A percentile compares a stretch with the other conserved stretches of the same genome.
phyloP scores from a whole-genome alignment of 2,888 invertebrate species.

The Neoscelio sp. region DNA sequence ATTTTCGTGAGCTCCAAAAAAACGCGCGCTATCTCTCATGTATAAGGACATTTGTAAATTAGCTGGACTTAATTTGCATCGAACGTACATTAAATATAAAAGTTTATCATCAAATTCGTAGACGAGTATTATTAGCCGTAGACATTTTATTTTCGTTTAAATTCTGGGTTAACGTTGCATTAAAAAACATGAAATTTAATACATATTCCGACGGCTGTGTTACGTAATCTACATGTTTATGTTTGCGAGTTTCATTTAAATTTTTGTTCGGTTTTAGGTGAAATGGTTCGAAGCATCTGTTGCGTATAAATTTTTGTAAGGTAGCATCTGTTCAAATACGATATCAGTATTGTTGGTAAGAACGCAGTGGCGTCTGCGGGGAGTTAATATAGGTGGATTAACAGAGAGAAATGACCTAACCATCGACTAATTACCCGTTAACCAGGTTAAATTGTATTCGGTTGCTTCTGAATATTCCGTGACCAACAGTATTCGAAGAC shows the following conservation, averaged over 20 bases:
- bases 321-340: slow-evolving; percentile 38
- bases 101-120: not conserved
- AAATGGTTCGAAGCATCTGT: slow-evolving; percentile 45
- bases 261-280: slow-evolving; percentile 43
- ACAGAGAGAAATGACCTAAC: slow-evolving; percentile 63
- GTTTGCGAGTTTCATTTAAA: slow-evolving; percentile 49
- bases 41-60: slow-evolving; percentile 37
- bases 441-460: slow-evolving; percentile 74
- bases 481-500: slow-evolving; percentile 27
- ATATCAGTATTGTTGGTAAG: slow-evolving; percentile 14
- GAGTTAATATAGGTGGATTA: not conserved
- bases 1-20: not conserved
- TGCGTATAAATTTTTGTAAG: slow-evolving; percentile 40
- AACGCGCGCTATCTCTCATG: slow-evolving; percentile 13
- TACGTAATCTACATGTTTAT: slow-evolving; percentile 54
- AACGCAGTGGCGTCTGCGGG: not conserved
- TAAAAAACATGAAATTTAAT: slow-evolving; percentile 57
- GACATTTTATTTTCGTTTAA: slow-evolving; percentile 30
- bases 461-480: slow-evolving; percentile 38
- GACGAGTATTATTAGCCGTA: too few relatives aligned
- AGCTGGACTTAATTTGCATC: slow-evolving; percentile 26
- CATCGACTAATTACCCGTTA: slow-evolving; percentile 76
- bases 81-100: slow-evolving; percentile 27
- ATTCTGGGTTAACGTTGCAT: slow-evolving; percentile 43
- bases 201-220: slow-evolving; percentile 50